Base-by-base conservation (phyloP, 1,140 invertebrate genomes). In the Drosophila repleta region DNA sequence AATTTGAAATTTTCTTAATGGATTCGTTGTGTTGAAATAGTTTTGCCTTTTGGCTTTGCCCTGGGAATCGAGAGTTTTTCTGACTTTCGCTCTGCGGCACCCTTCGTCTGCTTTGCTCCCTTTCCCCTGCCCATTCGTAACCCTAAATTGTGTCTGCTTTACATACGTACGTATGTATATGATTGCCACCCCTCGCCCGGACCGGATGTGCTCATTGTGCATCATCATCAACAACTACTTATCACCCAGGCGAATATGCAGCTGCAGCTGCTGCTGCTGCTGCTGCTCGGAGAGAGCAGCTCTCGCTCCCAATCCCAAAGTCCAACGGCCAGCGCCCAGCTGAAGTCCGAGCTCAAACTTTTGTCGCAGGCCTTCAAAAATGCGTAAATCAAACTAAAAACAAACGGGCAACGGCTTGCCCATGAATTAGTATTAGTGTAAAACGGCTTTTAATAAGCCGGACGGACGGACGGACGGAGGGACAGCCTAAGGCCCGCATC, bases 201-300 rank as follows among this genome's bases (percentile, higher is more conserved):
- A 63, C 77, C 78, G 78, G 78, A 80, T 80, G 74, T 74, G 58
- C 79, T 82, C 74, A 82, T 80, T 80, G 78, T 80, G 78, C 78
- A 52, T 80, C 62, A 61, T 73, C 77, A 35, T 80, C 63, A 61
- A 80, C 79, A 43, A 77, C 63, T 64, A 80, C 79, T 82, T 80
- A 80, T 46, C 62, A 55, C 41, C 56, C 52, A 51, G 45, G 68
- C 62, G 62, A 66, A 71, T 71, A 45, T 63, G 57, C 29, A 43
- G 32, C 32, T 35, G 68, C 62, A 66, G 55, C 35, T 29, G 45
- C 58, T 49, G 49, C 52, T 53, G 55, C 20, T 48, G 69, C 63
- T 75, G 58, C 29, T 45, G 41, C 49, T 37, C n/a, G n/a, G n/a
- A n/a, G n/a, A n/a, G n/a, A n/a, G n/a, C n/a, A n/a, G 39, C 17